Percentiles rank a stretch among this genome's conserved stretches.
phyloP scores from a whole-genome alignment of 2,113 vertebrate genomes.

The Actinemys pallida region DNA sequence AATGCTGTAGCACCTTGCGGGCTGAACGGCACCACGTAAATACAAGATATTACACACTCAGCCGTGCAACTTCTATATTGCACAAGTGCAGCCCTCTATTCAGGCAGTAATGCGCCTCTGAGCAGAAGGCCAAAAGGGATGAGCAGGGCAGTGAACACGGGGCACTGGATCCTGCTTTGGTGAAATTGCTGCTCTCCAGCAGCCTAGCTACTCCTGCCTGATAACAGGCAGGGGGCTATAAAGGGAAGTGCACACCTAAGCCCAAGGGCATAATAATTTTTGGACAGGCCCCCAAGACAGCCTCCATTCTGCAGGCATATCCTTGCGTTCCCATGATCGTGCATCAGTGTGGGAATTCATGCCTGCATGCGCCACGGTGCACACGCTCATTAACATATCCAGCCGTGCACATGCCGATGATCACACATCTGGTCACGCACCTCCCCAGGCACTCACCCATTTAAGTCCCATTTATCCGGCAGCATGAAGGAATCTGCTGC shows the following conservation, averaged over 20 bases:
- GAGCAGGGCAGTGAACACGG: neutral
- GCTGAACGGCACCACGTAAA: neutral
- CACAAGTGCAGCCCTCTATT: neutral
- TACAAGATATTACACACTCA: neutral
- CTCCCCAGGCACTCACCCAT: no score
- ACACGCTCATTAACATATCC: neutral
- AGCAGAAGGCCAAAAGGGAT: neutral
- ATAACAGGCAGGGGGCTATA: neutral
- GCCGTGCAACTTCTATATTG: fast-evolving
- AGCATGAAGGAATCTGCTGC: no score
- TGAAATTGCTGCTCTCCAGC: neutral
- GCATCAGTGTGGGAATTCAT: neutral
- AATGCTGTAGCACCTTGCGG: fast-evolving
- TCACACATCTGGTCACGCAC: neutral
- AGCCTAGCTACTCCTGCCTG: neutral
- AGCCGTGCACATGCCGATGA: neutral
- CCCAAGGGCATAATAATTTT: neutral
- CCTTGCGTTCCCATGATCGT: neutral
- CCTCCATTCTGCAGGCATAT: neutral
- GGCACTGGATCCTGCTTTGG: neutral
- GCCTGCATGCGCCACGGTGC: neutral
- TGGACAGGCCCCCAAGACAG: neutral
- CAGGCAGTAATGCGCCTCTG: neutral
- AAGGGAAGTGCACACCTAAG: neutral
- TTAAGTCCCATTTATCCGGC: neutral